Conservation (phyloP, 2,797 vertebrate genomes). For the Parauchenoglanis punctatus region DNA sequence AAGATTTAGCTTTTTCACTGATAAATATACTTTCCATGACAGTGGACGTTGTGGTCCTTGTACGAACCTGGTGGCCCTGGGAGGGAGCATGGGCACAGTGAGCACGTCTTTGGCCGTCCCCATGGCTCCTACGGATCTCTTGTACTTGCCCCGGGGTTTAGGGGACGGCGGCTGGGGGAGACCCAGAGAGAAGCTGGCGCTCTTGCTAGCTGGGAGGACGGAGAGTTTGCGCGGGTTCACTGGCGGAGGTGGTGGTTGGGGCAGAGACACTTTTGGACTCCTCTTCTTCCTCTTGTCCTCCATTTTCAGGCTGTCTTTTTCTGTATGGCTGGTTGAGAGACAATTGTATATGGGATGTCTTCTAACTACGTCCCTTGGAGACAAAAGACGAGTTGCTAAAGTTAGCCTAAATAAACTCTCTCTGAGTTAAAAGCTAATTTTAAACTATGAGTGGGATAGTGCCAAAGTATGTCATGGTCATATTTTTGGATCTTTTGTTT, state of each 20-base stretch:
- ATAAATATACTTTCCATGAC: neutral
- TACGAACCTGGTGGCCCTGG: slow-evolving; percentile 75
- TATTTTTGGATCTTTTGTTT: too few relatives aligned
- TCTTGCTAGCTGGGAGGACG: slow-evolving; percentile 88
- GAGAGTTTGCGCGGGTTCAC: slow-evolving; percentile 84
- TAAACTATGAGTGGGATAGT: neutral
- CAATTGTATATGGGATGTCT: neutral
- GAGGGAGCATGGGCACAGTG: slow-evolving; percentile 69
- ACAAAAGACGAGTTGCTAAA: neutral
- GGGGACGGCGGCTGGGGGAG: slow-evolving; percentile 91
- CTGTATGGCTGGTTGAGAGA: neutral
- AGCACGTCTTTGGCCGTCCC: slow-evolving; percentile 77
- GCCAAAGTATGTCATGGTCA: too few relatives aligned
- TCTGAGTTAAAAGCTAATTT: neutral
- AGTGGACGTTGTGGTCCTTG: neutral
- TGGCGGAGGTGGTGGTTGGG: slow-evolving; percentile 78
- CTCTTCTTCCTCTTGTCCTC: slow-evolving; percentile 93
- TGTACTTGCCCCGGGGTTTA: slow-evolving; percentile 86
- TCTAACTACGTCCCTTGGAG: neutral
- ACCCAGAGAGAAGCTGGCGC: slow-evolving; percentile 86
- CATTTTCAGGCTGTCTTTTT: slow-evolving; percentile 63
- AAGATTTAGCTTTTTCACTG: neutral
- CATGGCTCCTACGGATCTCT: slow-evolving; percentile 80
- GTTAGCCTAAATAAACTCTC: neutral
- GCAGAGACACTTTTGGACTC: slow-evolving; percentile 86